Base-by-base conservation (phyloP, 2,888 invertebrate species). In the Xanthorhoe designata region DNA sequence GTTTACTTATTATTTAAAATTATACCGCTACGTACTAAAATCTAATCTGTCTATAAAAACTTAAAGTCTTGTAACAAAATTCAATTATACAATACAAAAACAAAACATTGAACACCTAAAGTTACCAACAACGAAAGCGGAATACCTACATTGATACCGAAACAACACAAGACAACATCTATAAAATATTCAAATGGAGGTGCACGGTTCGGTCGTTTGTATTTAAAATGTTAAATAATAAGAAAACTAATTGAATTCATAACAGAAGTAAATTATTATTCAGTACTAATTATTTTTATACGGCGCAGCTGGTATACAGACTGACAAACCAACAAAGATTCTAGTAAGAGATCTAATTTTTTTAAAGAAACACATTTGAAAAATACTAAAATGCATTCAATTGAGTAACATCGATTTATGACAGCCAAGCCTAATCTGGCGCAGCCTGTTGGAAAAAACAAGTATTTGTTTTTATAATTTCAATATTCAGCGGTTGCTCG, bases 101-200 rank as follows among this genome's bases (percentile, higher is more conserved):
- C n/a, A n/a, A n/a, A n/a, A n/a, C n/a, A n/a, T 55, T 53, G 52
- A 42, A 58, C 24, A 66, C 54, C 58, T 65, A 45, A 60, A 57
- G 24, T 52, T 29, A 55, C 57, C 58, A 56, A 62, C 51, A 57
- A 61, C 62, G 50, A 61, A 69, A 69, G 69, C 68, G 56, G 29
- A 18, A 53, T 56, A n/a, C n/a, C n/a, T n/a, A 66, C 69, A 69
- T 62, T 45, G 42, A 64, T 55, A 62, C 52, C 47, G 53, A 24
- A 79, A 68, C 71, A 71, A 78, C 59, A 86, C 85, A 77, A 78
- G 73, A 88, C 88, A 82, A 88, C 87, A 88, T 77, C 80, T 78
- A 85, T 49, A 54, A n/a, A n/a, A 18, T 52, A 64, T n/a, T 65
- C 17, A 54, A 59, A 65, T 72, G 54, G 61, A 4, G 61, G 50